Evolutionary conservation across 2,113 vertebrate genomes (phyloP).

Genomic region (Oryzias javanicus): DNA sequence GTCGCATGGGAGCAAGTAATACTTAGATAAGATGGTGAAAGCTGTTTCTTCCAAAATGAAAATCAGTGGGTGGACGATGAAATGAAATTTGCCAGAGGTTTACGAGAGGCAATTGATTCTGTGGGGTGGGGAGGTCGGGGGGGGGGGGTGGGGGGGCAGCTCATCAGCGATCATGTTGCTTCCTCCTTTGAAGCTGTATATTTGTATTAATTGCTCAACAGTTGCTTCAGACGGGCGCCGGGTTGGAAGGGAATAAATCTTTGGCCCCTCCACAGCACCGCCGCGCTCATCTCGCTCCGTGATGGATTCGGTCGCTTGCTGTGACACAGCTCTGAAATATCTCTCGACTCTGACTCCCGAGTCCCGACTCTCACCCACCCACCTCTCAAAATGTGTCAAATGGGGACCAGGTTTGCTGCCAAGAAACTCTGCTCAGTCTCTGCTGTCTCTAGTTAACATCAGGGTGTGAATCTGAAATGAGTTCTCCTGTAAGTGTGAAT

Average conservation of each 20-base stretch:
- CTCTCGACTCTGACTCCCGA: not conserved
- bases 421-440: not conserved
- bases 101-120: slow-evolving; percentile 52
- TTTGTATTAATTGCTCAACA: slow-evolving; percentile 42
- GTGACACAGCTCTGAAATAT: not conserved
- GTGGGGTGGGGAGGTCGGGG: slow-evolving; percentile 1
- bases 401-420: slow-evolving; percentile 11
- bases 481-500: slow-evolving; percentile 18
- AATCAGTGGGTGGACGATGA: slow-evolving; percentile 49
- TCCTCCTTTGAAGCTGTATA: slow-evolving; percentile 7
- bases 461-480: slow-evolving; percentile 29
- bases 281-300: slow-evolving; percentile 2
- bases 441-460: slow-evolving; percentile 20
- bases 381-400: not conserved
- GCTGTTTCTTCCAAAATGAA: slow-evolving; percentile 59
- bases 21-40: slow-evolving; percentile 60
- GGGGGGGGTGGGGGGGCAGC: slow-evolving; percentile 6
- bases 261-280: slow-evolving; percentile 20
- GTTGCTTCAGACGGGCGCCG: slow-evolving; percentile 8
- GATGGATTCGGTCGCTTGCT: slow-evolving; percentile 23
- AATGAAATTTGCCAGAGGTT: slow-evolving; percentile 35
- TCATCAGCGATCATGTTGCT: slow-evolving; percentile 11
- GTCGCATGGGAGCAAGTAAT: slow-evolving; percentile 51
- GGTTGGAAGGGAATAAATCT: slow-evolving; percentile 30
- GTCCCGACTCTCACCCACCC: not conserved